Percentiles rank a stretch among this genome's conserved stretches.
Evolutionary conservation across 2,797 vertebrate species (phyloP).

Genomic region (Myotis planiceps): DNA sequence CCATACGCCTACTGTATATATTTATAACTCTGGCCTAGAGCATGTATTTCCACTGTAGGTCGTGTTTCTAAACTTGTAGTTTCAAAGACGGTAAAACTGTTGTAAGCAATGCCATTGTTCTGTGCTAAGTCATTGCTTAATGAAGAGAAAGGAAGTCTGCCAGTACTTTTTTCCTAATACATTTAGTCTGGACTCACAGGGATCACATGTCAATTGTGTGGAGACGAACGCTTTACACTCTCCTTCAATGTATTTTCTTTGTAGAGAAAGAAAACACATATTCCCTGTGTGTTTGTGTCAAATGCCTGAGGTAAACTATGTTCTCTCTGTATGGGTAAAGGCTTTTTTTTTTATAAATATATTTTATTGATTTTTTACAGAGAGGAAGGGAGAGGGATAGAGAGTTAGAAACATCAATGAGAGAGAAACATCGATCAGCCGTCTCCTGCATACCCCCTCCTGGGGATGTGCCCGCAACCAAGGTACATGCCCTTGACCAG

Average conservation of each 20-base stretch:
- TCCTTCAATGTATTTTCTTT: conserved; percentile 78
- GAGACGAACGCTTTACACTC: conserved; percentile 58
- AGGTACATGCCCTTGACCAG: too few species aligned
- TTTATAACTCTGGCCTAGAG: not conserved
- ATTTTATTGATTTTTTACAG: too few species aligned
- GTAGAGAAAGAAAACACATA: conserved; percentile 74
- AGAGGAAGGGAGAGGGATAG: too few species aligned
- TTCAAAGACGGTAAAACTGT: conserved; percentile 40
- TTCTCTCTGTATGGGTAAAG: conserved; percentile 59
- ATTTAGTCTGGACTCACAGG: conserved; percentile 66
- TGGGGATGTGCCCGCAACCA: too few species aligned
- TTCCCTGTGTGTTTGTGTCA: conserved; percentile 69
- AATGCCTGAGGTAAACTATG: conserved; percentile 61
- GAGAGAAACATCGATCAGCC: too few species aligned
- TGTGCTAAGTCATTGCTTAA: conserved; percentile 10
- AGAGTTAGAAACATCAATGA: too few species aligned
- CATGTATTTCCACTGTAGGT: not conserved
- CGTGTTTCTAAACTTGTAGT: conserved; percentile 49
- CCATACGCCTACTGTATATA: not conserved
- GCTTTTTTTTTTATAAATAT: too few species aligned
- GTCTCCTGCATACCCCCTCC: too few species aligned
- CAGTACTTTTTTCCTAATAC: conserved; percentile 48
- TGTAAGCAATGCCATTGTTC: conserved; percentile 52
- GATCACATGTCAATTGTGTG: conserved; percentile 29
- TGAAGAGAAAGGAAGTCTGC: conserved; percentile 49